A percentile compares a stretch with the other conserved stretches of the same genome.
These are phyloP conservation scores for Triplophysa rosa DNA, from an alignment of 2,113 vertebrate species.

Conservation along the genomic window DNA sequence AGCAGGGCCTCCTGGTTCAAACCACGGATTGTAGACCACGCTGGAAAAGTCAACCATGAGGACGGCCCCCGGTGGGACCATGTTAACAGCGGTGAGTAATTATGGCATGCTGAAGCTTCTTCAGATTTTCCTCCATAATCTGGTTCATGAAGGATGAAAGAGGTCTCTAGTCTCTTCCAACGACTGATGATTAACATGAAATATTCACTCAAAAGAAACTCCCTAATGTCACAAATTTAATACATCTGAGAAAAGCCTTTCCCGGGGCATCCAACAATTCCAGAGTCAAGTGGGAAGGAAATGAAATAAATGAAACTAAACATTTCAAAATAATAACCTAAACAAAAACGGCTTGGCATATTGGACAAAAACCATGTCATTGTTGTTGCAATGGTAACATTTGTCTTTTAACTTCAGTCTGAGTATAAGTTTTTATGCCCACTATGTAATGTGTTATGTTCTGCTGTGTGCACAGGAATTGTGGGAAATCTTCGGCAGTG, in stretches of 20 bases:
- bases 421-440: constrained; percentile 24
- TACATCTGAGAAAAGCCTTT: constrained; percentile 26
- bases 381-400: constrained; percentile 10
- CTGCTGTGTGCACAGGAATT: constrained; percentile 31
- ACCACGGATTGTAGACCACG: constrained; percentile 29
- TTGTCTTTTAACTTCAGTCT: constrained; percentile 26
- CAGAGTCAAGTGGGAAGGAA: constrained; percentile 5
- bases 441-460: constrained; percentile 39
- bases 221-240: constrained; percentile 1
- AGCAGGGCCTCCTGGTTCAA: constrained; percentile 26
- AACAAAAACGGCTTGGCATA: constrained; percentile 24
- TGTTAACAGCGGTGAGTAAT: constrained; percentile 26
- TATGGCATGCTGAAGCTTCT: constrained; percentile 19
- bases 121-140: constrained; percentile 41
- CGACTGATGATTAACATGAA: constrained; percentile 40
- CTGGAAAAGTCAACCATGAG: constrained; percentile 39
- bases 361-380: constrained; percentile 27
- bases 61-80: neutral
- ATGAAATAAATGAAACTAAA: constrained; percentile 22
- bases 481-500: constrained; percentile 25
- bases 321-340: constrained; percentile 25
- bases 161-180: constrained; percentile 28
- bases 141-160: constrained; percentile 51
- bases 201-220: constrained; percentile 38
- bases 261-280: constrained; percentile 9